Percentiles rank a stretch among this genome's conserved stretches.
These are phyloP conservation scores for Lampropteryx suffumata DNA, from an alignment of 2,888 invertebrate species.

Conservation along the genomic window DNA sequence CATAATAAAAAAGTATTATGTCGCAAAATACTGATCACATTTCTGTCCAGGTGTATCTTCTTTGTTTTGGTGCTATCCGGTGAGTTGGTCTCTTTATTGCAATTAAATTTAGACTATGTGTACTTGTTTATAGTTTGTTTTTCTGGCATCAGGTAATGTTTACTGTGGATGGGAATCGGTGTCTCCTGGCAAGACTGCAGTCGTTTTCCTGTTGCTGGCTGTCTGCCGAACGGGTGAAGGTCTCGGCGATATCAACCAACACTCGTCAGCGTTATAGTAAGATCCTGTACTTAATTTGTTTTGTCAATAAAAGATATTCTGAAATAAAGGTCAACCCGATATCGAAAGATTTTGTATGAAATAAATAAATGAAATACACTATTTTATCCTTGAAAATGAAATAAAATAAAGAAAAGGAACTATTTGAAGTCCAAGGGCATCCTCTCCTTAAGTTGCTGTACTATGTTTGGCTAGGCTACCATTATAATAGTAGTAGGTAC, in stretches of 20 bases:
- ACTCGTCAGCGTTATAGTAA: conserved; percentile 72
- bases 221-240: conserved; percentile 24
- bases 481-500: background rate
- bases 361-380: conserved; percentile 30
- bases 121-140: conserved; percentile 40
- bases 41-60: conserved; percentile 56
- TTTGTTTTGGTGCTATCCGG: conserved; percentile 48
- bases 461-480: conserved; percentile 38
- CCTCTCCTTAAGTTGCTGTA: conserved; percentile 46
- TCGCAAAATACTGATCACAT: conserved; percentile 53
- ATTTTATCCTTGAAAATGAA: conserved; percentile 20
- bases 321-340: conserved; percentile 55
- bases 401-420: conserved; percentile 38
- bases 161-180: conserved; percentile 6
- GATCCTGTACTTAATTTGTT: conserved; percentile 76
- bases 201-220: background rate
- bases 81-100: conserved; percentile 65
- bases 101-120: conserved; percentile 44
- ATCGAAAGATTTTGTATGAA: conserved; percentile 47
- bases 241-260: conserved; percentile 36
- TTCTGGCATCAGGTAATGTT: conserved; percentile 63
- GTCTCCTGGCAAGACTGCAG: conserved; percentile 1
- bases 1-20: conserved; percentile 72
- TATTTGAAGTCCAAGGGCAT: conserved; percentile 49
- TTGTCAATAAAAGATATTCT: conserved; percentile 68